A percentile compares a stretch with the other conserved stretches of the same genome.
These are phyloP conservation scores for Heteropelma amictum DNA, from an alignment of 2,888 invertebrate genomes.

Conservation along the genomic window DNA sequence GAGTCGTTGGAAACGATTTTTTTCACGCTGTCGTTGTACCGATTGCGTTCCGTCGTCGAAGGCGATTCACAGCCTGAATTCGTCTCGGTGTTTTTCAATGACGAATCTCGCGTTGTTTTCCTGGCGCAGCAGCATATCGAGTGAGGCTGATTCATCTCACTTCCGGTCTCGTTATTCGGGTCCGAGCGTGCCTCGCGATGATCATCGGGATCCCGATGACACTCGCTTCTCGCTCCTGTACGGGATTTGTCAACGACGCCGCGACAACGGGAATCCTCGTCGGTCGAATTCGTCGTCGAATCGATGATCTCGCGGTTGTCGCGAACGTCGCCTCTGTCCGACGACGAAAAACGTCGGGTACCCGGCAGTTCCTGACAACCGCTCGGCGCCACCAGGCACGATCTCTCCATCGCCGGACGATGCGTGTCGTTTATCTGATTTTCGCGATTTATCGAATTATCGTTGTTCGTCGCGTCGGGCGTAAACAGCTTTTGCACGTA, in stretches of 20 bases:
- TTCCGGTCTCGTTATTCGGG: no score
- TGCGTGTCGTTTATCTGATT: conserved; percentile 2
- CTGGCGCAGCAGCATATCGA: conserved; percentile 45
- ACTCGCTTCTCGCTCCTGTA: no score
- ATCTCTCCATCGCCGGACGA: conserved; percentile 18
- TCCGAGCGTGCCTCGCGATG: no score
- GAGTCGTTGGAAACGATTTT: neutral
- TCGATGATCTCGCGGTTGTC: neutral
- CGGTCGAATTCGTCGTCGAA: neutral
- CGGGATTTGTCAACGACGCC: neutral
- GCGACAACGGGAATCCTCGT: neutral
- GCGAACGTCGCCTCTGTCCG: neutral
- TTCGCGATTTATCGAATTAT: conserved; percentile 21
- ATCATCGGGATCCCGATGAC: no score
- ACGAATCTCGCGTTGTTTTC: neutral
- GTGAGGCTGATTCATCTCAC: conserved; percentile 21
- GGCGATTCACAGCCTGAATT: conserved; percentile 6
- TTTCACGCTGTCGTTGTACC: conserved; percentile 1
- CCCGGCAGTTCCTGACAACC: conserved; percentile 73
- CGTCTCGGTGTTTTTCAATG: neutral
- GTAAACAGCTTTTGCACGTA: conserved; percentile 62
- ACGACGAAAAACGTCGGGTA: conserved; percentile 35
- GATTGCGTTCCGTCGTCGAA: neutral
- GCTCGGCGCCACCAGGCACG: conserved; percentile 64
- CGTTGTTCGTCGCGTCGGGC: conserved; percentile 26